Percentiles rank a stretch among this genome's conserved stretches.
Conservation (phyloP, 2,797 vertebrate genomes). For the Dromococcyx pavoninus region DNA sequence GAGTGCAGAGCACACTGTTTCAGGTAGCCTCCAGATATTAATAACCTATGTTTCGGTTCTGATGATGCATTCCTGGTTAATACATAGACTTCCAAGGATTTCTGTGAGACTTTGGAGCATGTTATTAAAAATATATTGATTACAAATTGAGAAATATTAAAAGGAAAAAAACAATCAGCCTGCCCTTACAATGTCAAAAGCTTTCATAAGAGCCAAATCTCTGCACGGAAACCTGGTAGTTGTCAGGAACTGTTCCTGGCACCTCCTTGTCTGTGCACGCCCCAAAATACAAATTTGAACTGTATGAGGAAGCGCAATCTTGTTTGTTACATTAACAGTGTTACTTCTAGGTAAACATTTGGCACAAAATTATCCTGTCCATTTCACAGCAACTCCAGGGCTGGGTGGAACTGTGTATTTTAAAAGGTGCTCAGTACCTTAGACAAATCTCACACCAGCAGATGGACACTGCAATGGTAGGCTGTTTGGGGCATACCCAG, state of each 20-base stretch:
- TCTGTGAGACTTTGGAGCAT: not conserved
- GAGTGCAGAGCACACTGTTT: not conserved
- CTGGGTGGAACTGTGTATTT: not conserved
- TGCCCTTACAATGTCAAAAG: not conserved
- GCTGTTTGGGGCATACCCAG: not conserved
- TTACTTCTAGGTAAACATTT: not conserved
- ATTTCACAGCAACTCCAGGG: not conserved
- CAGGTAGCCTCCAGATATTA: not conserved
- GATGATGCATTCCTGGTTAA: not conserved
- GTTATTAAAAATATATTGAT: not conserved
- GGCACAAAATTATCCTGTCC: not conserved
- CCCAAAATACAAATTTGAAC: not conserved
- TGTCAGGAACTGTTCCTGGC: not conserved
- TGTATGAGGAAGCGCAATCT: fast-evolving
- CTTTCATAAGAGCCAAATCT: not conserved
- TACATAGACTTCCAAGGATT: not conserved
- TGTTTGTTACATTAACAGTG: not conserved
- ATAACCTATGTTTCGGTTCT: not conserved
- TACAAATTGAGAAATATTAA: not conserved
- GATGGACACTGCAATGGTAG: not conserved
- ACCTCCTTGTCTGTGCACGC: not conserved
- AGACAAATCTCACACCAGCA: not conserved
- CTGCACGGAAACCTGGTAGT: not conserved
- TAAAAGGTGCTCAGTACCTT: not conserved
- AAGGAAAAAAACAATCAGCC: fast-evolving